phyloP scores from a whole-genome alignment of 2,113 vertebrate genomes.

The Sinocyclocheilus anshuiensis region DNA sequence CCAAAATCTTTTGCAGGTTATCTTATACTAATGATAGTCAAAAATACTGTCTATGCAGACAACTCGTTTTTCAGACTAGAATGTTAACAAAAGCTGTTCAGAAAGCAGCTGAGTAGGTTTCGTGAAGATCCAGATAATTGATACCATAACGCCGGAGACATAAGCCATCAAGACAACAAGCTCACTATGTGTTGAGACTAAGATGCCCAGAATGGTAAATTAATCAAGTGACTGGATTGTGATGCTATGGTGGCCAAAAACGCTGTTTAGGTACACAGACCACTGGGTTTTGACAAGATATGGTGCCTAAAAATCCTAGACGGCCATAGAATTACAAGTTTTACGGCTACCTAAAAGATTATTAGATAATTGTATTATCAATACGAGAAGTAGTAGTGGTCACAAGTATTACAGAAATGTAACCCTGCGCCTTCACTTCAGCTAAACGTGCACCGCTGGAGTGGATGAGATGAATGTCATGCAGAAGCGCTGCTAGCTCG shows the following conservation, averaged over 20 bases:
- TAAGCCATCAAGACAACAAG: neutral
- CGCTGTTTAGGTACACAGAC: neutral
- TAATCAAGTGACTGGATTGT: neutral
- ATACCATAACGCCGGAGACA: neutral
- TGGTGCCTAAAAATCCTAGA: neutral
- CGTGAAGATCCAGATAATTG: neutral
- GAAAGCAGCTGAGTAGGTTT: neutral
- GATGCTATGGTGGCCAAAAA: neutral
- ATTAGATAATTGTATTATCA: neutral
- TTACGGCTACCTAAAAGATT: neutral
- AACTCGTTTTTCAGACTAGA: neutral
- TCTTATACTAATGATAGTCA: neutral
- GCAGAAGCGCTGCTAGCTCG: neutral
- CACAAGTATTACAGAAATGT: neutral
- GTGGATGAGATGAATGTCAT: neutral
- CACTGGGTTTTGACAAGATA: neutral
- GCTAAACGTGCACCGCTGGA: neutral
- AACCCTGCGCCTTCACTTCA: neutral
- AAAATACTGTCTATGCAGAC: neutral
- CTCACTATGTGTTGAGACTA: neutral
- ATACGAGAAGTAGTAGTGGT: neutral
- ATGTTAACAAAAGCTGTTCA: neutral
- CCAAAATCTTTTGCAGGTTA: neutral
- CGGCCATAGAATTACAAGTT: neutral
- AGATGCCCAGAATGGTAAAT: neutral